Percentiles rank a stretch among this genome's conserved stretches.
phyloP scores from a whole-genome alignment of 2,113 vertebrate genomes.

The Anguilla japonica region DNA sequence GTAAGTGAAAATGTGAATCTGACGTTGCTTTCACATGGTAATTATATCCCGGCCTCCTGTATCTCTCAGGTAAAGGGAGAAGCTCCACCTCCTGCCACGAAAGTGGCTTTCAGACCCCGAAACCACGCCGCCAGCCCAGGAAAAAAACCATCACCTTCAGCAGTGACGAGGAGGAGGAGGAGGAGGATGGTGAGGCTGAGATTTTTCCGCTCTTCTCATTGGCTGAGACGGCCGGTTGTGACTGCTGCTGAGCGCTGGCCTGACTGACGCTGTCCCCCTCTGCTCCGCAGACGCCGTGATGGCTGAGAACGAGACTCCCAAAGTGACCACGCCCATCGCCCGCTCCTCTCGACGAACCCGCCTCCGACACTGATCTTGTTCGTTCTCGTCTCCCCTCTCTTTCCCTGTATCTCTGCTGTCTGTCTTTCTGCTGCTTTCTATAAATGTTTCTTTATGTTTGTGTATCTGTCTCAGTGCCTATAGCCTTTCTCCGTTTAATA shows the following conservation, averaged over 20 bases:
- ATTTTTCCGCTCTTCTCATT: too few relatives aligned
- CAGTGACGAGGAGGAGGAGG: constrained; percentile 81
- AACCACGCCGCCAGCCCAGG: constrained; percentile 46
- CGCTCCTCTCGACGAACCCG: constrained; percentile 73
- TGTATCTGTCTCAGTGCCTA: neutral
- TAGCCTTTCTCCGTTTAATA: neutral
- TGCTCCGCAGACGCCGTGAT: constrained; percentile 72
- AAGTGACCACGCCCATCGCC: constrained; percentile 87
- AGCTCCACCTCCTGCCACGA: constrained; percentile 34
- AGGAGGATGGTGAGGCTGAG: constrained; percentile 65
- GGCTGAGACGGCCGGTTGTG: neutral
- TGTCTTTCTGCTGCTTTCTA: constrained; percentile 1
- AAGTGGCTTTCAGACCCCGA: constrained; percentile 75
- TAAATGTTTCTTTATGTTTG: neutral
- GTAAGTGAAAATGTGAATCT: too few relatives aligned
- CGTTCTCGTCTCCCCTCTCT: neutral
- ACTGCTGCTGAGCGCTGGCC: neutral
- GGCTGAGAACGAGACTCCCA: constrained; percentile 84
- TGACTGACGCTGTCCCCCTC: neutral
- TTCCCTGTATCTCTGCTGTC: neutral
- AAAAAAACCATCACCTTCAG: constrained; percentile 81
- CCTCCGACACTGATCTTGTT: constrained; percentile 62
- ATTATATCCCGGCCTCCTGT: neutral
- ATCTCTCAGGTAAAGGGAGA: constrained; percentile 56
- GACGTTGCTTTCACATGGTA: neutral